phyloP scores from a whole-genome alignment of 2,113 vertebrate species.

The Edolisoma coerulescens region DNA sequence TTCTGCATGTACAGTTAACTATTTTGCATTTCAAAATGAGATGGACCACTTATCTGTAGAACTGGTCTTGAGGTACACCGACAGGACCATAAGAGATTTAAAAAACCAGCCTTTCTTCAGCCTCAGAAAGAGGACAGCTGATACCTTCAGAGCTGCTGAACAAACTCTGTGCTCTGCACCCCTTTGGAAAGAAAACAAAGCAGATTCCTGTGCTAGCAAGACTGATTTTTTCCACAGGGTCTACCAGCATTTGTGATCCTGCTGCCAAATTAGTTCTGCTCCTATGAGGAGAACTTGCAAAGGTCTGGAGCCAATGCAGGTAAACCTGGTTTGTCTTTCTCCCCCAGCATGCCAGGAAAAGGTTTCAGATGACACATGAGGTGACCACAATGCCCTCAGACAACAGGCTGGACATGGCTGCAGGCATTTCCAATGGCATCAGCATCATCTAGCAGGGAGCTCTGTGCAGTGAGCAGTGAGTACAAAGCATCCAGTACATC shows the following conservation, averaged over 20 bases:
- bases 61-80: neutral
- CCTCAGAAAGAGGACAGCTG: neutral
- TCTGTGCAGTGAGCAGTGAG: rapidly evolving
- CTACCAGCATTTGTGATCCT: neutral
- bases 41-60: neutral
- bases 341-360: neutral
- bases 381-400: neutral
- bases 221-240: neutral
- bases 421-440: neutral
- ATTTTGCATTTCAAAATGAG: neutral
- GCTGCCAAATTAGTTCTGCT: neutral
- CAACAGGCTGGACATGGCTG: neutral
- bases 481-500: neutral
- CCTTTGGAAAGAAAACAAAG: neutral
- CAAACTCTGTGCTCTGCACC: neutral
- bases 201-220: neutral
- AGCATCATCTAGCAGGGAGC: neutral
- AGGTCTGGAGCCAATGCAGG: neutral
- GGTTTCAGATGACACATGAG: neutral
- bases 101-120: neutral
- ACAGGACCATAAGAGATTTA: neutral
- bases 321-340: neutral
- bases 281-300: neutral
- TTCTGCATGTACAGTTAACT: neutral
- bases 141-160: neutral